Conservation (phyloP, 2,113 vertebrate genomes). For the Gymnogyps californianus region DNA sequence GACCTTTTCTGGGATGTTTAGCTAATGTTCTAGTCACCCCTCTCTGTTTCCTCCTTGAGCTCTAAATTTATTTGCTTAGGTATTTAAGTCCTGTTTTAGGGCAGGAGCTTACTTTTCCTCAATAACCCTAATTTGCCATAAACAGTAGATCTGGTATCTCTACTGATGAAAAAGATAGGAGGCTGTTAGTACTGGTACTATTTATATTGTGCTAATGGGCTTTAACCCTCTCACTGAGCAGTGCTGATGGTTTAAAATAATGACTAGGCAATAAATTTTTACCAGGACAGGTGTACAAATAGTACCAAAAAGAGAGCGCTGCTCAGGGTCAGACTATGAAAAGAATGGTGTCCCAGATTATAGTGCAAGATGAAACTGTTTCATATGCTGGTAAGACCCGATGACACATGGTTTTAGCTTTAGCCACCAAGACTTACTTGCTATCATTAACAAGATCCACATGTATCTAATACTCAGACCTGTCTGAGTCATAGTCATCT, state of each 20-base stretch:
- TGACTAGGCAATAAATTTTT: conserved; percentile 60
- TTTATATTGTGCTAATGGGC: conserved; percentile 37
- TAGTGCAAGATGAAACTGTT: conserved; percentile 39
- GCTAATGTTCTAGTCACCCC: neutral
- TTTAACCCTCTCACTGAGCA: conserved; percentile 13
- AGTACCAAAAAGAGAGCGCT: neutral
- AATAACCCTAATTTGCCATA: conserved; percentile 26
- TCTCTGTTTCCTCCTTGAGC: neutral
- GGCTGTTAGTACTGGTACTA: conserved; percentile 6
- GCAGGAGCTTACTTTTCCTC: conserved; percentile 31
- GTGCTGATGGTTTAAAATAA: conserved; percentile 49
- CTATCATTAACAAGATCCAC: neutral
- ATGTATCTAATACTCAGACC: neutral
- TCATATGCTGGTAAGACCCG: neutral
- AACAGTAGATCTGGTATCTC: neutral
- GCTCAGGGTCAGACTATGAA: conserved; percentile 34
- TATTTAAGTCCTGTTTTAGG: conserved; percentile 23
- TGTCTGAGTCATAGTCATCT: neutral
- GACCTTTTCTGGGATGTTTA: conserved; percentile 25
- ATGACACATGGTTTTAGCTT: neutral
- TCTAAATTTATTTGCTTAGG: conserved; percentile 53
- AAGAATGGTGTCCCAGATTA: conserved; percentile 14
- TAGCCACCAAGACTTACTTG: neutral
- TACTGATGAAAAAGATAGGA: conserved; percentile 5
- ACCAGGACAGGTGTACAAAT: conserved; percentile 38